phyloP scores from a whole-genome alignment of 2,888 invertebrate genomes.

The Omphaloscelis lunosa region DNA sequence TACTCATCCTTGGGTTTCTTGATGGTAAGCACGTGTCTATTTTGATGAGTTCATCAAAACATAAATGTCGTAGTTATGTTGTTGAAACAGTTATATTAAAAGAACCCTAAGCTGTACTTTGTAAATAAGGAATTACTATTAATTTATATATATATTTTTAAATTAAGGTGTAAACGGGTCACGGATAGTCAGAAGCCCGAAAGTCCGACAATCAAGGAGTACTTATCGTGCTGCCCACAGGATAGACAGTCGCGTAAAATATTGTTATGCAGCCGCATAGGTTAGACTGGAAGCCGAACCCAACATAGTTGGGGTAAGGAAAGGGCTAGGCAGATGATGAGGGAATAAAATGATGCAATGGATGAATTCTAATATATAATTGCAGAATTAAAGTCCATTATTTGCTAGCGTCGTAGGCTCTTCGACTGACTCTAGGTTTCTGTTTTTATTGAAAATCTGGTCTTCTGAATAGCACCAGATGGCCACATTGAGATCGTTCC shows the following conservation, averaged over 20 bases:
- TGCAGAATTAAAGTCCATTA: neutral
- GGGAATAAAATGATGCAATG: neutral
- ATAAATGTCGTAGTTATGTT: neutral
- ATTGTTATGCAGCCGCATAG: neutral
- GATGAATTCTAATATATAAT: neutral
- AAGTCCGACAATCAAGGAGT: neutral
- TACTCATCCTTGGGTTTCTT: conserved; percentile 50
- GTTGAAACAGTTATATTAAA: neutral
- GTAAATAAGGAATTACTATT: neutral
- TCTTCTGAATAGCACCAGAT: neutral
- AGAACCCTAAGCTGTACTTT: neutral
- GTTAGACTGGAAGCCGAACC: neutral
- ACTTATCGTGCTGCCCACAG: neutral
- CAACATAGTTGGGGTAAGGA: neutral
- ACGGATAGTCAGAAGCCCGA: neutral
- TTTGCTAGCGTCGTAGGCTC: no score
- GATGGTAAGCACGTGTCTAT: neutral
- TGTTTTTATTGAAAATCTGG: neutral
- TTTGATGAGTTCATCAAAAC: conserved; percentile 14
- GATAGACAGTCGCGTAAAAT: neutral
- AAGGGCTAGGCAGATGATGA: neutral
- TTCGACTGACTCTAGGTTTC: neutral
- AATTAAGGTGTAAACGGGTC: neutral
- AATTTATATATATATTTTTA: neutral
- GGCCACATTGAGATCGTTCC: neutral